Evolutionary conservation across 2,797 vertebrate species (phyloP).

Genomic region (Capromys pilorides): DNA sequence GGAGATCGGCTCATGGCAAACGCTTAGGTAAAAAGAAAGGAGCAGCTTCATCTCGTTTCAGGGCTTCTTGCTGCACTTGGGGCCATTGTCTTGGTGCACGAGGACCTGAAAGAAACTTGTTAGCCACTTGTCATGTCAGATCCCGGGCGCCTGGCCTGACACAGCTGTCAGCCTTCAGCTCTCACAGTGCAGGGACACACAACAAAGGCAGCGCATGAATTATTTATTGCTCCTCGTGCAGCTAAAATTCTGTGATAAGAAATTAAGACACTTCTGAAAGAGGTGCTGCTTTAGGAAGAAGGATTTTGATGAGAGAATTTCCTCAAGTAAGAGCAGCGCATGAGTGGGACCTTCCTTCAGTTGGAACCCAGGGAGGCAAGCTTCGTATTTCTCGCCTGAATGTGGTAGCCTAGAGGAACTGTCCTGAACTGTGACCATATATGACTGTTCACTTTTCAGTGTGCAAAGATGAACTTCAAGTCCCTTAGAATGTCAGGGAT

Average conservation of each 20-base stretch:
- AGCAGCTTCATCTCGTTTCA: slow-evolving; percentile 85
- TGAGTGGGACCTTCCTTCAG: slow-evolving; percentile 71
- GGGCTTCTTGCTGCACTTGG: slow-evolving; percentile 86
- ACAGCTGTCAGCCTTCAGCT: slow-evolving; percentile 88
- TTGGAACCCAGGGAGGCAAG: slow-evolving; percentile 10
- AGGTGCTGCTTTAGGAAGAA: slow-evolving; percentile 83
- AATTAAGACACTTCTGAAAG: slow-evolving; percentile 90
- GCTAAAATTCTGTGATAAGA: slow-evolving; percentile 90
- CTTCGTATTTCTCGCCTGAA: neutral
- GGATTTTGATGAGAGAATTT: slow-evolving; percentile 82
- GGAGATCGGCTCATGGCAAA: slow-evolving; percentile 88
- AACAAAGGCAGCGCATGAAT: slow-evolving; percentile 87
- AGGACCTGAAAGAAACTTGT: slow-evolving; percentile 90
- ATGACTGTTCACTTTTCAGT: slow-evolving; percentile 30
- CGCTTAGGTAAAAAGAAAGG: slow-evolving; percentile 87
- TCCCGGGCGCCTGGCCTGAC: slow-evolving; percentile 89
- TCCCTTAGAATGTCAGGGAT: neutral
- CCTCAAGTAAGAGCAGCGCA: slow-evolving; percentile 77
- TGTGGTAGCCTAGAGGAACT: neutral
- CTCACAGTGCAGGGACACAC: slow-evolving; percentile 87
- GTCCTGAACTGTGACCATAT: slow-evolving; percentile 49
- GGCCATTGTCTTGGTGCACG: slow-evolving; percentile 86
- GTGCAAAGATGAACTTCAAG: slow-evolving; percentile 65
- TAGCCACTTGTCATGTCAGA: slow-evolving; percentile 91
- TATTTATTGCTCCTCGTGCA: slow-evolving; percentile 86